Conservation (phyloP, 2,113 vertebrate genomes). For the Puma concolor region DNA sequence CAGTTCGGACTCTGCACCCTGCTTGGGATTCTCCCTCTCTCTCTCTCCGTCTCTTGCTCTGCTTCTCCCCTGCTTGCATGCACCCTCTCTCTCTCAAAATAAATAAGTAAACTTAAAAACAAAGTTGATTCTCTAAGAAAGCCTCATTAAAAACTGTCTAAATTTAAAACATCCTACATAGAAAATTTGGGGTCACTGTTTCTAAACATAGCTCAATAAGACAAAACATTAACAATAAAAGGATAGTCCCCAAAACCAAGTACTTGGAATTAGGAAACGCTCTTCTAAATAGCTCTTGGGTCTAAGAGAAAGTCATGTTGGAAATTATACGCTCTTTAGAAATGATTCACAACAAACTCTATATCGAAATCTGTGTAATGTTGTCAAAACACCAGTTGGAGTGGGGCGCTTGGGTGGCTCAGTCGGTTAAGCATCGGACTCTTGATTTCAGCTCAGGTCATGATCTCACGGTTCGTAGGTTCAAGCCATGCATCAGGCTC, state of each 20-base stretch:
- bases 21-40: no score
- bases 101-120: no score
- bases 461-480: no score
- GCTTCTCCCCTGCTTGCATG: no score
- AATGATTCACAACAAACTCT: background rate
- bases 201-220: background rate
- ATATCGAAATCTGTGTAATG: background rate
- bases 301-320: background rate
- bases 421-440: no score
- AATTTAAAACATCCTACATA: background rate
- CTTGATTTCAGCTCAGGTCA: no score
- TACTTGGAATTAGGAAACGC: background rate
- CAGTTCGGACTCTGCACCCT: no score
- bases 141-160: background rate
- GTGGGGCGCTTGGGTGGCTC: no score
- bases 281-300: background rate
- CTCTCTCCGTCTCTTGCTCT: no score
- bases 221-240: background rate
- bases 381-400: background rate
- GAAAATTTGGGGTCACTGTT: background rate
- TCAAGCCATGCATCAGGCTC: no score
- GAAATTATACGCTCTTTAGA: background rate
- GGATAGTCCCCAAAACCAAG: background rate
- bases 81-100: no score
- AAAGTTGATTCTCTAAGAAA: background rate